These are phyloP conservation scores for Amiota mariae DNA, from an alignment of 2,888 invertebrate species.

Conservation along the genomic window DNA sequence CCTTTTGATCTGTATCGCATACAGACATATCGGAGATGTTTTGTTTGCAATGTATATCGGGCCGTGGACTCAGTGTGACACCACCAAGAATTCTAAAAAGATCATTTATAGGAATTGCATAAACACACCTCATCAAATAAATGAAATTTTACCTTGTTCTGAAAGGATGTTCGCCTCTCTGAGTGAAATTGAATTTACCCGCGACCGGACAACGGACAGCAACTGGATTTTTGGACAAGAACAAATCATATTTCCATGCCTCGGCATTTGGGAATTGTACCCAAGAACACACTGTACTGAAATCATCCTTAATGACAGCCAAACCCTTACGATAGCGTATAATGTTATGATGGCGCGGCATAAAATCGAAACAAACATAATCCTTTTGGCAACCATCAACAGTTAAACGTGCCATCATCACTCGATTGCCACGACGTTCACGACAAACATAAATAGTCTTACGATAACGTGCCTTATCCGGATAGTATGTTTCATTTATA, in stretches of 20 bases:
- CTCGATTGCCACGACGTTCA: constrained; percentile 90
- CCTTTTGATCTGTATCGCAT: constrained; percentile 95
- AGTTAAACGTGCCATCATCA: constrained; percentile 96
- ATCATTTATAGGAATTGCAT: background rate
- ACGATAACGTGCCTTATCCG: constrained; percentile 90
- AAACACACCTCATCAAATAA: background rate
- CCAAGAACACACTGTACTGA: constrained; percentile 95
- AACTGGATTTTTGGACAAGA: constrained; percentile 88
- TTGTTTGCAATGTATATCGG: constrained; percentile 92
- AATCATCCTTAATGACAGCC: constrained; percentile 91
- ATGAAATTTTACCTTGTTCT: constrained; percentile 79
- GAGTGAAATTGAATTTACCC: constrained; percentile 95
- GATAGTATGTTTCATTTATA: constrained; percentile 95
- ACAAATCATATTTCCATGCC: constrained; percentile 90
- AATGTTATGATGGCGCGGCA: constrained; percentile 95
- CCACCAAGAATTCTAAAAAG: constrained; percentile 88
- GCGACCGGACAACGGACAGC: constrained; percentile 96
- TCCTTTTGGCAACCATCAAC: constrained; percentile 98
- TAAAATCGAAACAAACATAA: constrained; percentile 97
- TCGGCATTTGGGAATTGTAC: constrained; percentile 90
- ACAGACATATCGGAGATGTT: constrained; percentile 97
- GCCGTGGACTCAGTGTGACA: constrained; percentile 93
- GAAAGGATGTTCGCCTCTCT: constrained; percentile 91
- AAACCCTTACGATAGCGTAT: constrained; percentile 91
- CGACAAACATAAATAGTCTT: constrained; percentile 95